These are phyloP conservation scores for Cataglyphis albicans DNA, from an alignment of 2,888 invertebrate genomes.

Conservation along the genomic window DNA sequence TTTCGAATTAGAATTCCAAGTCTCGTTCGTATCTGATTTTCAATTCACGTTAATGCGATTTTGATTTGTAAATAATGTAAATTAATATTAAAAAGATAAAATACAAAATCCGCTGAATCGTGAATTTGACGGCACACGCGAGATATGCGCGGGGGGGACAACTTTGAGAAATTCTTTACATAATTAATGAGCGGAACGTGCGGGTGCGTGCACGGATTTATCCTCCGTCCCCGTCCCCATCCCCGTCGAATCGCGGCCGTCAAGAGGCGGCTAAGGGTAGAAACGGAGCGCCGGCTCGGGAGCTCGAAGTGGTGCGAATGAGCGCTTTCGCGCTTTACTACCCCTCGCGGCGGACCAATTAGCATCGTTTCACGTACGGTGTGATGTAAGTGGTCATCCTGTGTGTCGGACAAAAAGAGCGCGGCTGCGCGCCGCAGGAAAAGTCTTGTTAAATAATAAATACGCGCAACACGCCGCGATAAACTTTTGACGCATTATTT, in stretches of 20 bases:
- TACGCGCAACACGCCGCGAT: slow-evolving; percentile 33
- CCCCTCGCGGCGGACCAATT: slow-evolving; percentile 77
- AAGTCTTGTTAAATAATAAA: slow-evolving; percentile 61
- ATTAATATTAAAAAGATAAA: slow-evolving; percentile 13
- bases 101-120: background rate
- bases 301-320: slow-evolving; percentile 66
- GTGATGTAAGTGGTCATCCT: slow-evolving; percentile 76
- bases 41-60: background rate
- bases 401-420: slow-evolving; percentile 61
- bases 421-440: slow-evolving; percentile 39
- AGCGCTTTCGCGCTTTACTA: slow-evolving; percentile 76
- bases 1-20: background rate
- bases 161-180: slow-evolving; percentile 46
- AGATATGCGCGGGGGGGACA: background rate
- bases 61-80: background rate
- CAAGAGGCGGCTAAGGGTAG: slow-evolving; percentile 33
- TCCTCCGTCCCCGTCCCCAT: background rate
- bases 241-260: slow-evolving; percentile 5
- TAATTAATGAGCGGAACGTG: slow-evolving; percentile 49
- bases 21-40: background rate
- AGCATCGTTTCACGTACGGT: slow-evolving; percentile 74
- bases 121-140: slow-evolving; percentile 5
- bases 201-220: slow-evolving; percentile 45
- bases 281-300: slow-evolving; percentile 59
- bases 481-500: slow-evolving; percentile 44